Percentiles rank a stretch among this genome's conserved stretches.
These are phyloP conservation scores for Orbicella faveolata DNA, from an alignment of 64 coral and sea anemone species.

Conservation along the genomic window DNA sequence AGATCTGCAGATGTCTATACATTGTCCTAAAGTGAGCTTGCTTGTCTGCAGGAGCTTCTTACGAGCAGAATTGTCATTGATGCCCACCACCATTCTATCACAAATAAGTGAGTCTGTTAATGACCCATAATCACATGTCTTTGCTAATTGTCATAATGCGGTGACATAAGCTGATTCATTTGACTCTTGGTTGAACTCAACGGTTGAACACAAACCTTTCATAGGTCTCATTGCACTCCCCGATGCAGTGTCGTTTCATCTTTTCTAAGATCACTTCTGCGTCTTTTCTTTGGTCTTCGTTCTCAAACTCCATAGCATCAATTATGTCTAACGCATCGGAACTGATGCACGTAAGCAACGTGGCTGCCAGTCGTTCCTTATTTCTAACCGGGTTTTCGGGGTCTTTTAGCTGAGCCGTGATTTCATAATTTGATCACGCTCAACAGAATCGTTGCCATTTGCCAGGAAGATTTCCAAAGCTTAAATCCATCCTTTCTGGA, in stretches of 20 bases:
- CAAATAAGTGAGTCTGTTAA: no score
- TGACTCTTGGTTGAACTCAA: no score
- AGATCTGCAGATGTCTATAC: no score
- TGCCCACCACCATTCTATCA: no score
- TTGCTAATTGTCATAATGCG: no score
- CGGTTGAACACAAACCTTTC: no score
- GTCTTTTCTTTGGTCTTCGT: slow-evolving; percentile 13
- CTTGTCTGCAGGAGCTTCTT: no score
- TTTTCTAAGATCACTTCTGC: neutral
- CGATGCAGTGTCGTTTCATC: slow-evolving; percentile 44
- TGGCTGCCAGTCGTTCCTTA: slow-evolving; percentile 24
- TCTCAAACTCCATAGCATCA: slow-evolving; percentile 60
- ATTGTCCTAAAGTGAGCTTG: no score
- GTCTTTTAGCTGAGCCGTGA: slow-evolving; percentile 4
- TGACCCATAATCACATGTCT: no score
- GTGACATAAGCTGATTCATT: no score
- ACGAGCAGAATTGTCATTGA: no score
- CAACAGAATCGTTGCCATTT: slow-evolving; percentile 34
- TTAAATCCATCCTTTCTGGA: neutral
- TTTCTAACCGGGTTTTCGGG: slow-evolving; percentile 3
- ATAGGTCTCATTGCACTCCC: slow-evolving; percentile 3
- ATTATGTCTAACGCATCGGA: slow-evolving; percentile 50
- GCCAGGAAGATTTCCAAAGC: neutral
- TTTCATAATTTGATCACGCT: no score
- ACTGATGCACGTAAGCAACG: slow-evolving; percentile 22